Conservation (phyloP, 2,888 invertebrate species). For the Sceliomorpha sp. region DNA sequence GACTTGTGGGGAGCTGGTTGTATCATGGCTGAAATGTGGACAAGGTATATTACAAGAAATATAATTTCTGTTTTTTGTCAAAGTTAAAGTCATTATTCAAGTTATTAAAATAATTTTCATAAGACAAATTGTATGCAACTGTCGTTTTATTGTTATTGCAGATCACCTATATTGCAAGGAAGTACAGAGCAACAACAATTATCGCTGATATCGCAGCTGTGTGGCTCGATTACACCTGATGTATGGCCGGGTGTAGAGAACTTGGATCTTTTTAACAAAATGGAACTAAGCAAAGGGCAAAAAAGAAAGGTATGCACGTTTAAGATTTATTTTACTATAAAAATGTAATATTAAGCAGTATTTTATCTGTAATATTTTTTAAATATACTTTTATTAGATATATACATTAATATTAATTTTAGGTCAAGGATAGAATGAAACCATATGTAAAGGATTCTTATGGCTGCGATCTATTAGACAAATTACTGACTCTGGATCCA, state of each 20-base stretch:
- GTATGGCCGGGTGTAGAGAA: slow-evolving; percentile 97
- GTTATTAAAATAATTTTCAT: background rate
- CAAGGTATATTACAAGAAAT: too few relatives aligned
- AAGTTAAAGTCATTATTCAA: background rate
- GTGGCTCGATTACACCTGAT: slow-evolving; percentile 96
- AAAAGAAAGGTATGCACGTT: slow-evolving; percentile 89
- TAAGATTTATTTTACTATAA: slow-evolving; percentile 5
- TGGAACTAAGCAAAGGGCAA: slow-evolving; percentile 93
- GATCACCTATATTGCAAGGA: slow-evolving; percentile 97
- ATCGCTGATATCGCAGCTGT: slow-evolving; percentile 95
- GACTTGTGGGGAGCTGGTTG: slow-evolving; percentile 99
- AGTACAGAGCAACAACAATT: slow-evolving; percentile 98
- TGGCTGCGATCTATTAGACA: slow-evolving; percentile 96
- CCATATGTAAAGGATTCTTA: slow-evolving; percentile 95
- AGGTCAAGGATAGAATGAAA: slow-evolving; percentile 90
- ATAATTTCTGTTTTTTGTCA: background rate
- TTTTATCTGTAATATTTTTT: background rate
- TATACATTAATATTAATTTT: slow-evolving; percentile 26
- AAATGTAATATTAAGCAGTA: background rate
- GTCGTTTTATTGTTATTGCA: slow-evolving; percentile 3
- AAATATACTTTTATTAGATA: background rate
- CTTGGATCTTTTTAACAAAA: slow-evolving; percentile 92
- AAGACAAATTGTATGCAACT: too few relatives aligned
- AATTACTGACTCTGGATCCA: slow-evolving; percentile 94
- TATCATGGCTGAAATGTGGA: slow-evolving; percentile 99